These are phyloP conservation scores for Grallaria varia DNA, from an alignment of 2,113 vertebrate species.

Conservation along the genomic window DNA sequence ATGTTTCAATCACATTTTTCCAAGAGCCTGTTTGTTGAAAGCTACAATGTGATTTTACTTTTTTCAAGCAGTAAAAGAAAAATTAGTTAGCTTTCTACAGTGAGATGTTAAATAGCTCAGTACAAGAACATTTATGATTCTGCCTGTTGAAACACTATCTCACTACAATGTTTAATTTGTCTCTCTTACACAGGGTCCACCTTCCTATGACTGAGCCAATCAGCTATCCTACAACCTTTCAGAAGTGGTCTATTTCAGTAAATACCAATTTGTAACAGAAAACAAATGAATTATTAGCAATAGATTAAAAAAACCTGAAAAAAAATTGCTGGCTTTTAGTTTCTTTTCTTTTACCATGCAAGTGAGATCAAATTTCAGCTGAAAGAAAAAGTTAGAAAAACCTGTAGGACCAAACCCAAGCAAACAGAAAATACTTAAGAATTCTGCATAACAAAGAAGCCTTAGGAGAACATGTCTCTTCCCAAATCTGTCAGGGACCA, in stretches of 20 bases:
- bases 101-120: not conserved
- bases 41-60: not conserved
- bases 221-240: not conserved
- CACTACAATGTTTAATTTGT: not conserved
- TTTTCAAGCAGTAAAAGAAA: not conserved
- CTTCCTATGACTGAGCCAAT: not conserved
- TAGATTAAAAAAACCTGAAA: not conserved
- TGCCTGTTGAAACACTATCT: not conserved
- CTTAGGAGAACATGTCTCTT: constrained; percentile 15
- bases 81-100: not conserved
- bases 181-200: not conserved
- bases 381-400: constrained; percentile 60
- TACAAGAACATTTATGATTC: not conserved
- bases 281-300: not conserved
- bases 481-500: constrained; percentile 34
- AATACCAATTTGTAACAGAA: not conserved
- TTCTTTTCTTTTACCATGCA: constrained; percentile 29
- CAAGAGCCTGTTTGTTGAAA: not conserved
- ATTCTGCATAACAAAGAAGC: not conserved
- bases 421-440: not conserved
- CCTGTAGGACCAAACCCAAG: constrained; percentile 27
- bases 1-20: not conserved
- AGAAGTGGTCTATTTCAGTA: not conserved
- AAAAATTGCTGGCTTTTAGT: not conserved
- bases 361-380: constrained; percentile 19